phyloP scores from a whole-genome alignment of 64 coral and sea anemone genomes.

The Actinia equina region DNA sequence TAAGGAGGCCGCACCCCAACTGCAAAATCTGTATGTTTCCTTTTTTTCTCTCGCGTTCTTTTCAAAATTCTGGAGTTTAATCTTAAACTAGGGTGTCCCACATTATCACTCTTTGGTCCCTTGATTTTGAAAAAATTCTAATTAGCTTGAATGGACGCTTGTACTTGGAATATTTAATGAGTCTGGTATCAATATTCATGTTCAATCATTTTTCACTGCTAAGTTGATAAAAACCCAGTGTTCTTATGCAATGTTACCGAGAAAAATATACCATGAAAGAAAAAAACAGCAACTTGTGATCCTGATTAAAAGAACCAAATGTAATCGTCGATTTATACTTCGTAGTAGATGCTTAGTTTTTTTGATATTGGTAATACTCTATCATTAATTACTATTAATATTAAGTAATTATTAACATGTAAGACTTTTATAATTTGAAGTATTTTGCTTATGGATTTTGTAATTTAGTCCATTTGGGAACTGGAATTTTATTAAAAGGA shows the following conservation, averaged over 20 bases:
- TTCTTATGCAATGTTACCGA: slow-evolving; percentile 11
- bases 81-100: not conserved
- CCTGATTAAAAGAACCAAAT: not conserved
- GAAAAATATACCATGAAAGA: not conserved
- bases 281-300: not conserved
- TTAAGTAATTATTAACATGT: slow-evolving; percentile 4
- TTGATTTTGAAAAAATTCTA: not conserved
- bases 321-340: not conserved
- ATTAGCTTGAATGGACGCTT: not conserved
- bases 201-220: not conserved
- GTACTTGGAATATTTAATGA: slow-evolving; percentile 16
- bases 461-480: slow-evolving; percentile 25
- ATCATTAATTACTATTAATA: slow-evolving; percentile 7
- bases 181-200: not conserved
- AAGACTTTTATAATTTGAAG: slow-evolving; percentile 28
- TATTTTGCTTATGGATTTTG: slow-evolving; percentile 14
- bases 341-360: not conserved
- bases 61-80: not conserved
- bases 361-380: slow-evolving; percentile 12
- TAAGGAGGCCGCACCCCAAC: not conserved
- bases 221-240: not conserved
- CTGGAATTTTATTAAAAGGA: not conserved
- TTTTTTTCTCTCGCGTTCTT: not conserved
- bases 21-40: not conserved
- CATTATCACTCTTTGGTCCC: not conserved